A percentile compares a stretch with the other conserved stretches of the same genome.
Evolutionary conservation across 2,797 vertebrate genomes (phyloP).

Genomic region (Malacoctenus gilli): DNA sequence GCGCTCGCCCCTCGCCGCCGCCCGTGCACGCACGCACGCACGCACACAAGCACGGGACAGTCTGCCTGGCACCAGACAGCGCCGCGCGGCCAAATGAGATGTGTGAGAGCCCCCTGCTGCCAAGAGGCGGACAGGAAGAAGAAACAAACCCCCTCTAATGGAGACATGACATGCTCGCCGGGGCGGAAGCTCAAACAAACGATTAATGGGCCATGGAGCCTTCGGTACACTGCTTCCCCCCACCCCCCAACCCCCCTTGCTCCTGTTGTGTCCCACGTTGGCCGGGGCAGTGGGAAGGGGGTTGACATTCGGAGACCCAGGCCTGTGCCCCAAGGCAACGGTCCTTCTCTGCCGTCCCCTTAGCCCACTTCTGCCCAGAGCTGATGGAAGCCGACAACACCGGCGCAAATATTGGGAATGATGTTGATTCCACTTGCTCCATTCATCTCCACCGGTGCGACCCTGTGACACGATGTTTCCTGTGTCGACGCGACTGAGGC

Average conservation of each 20-base stretch:
- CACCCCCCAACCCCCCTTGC: constrained; percentile 54
- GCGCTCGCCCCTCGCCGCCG: constrained; percentile 14
- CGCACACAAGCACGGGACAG: constrained; percentile 71
- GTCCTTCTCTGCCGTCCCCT: constrained; percentile 54
- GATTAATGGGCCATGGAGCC: constrained; percentile 84
- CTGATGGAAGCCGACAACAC: constrained; percentile 30
- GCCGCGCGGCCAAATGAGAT: constrained; percentile 78
- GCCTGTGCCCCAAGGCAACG: constrained; percentile 54
- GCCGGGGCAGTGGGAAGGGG: constrained; percentile 34
- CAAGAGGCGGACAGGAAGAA: constrained; percentile 80
- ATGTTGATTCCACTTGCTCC: no score
- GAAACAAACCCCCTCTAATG: constrained; percentile 86
- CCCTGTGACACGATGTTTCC: no score
- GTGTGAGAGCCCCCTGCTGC: constrained; percentile 85
- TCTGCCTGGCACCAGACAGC: constrained; percentile 86
- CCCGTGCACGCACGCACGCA: constrained; percentile 32
- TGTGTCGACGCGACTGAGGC: no score
- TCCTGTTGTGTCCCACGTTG: constrained; percentile 60
- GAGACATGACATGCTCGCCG: constrained; percentile 84
- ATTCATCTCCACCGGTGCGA: no score
- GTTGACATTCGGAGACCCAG: constrained; percentile 65
- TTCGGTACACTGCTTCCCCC: constrained; percentile 62
- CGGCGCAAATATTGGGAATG: no score
- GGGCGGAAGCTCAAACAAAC: constrained; percentile 87
- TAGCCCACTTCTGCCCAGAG: constrained; percentile 38